A percentile compares a stretch with the other conserved stretches of the same genome.
phyloP scores from a whole-genome alignment of 2,797 vertebrate species.

The Cyprinodon diabolis region DNA sequence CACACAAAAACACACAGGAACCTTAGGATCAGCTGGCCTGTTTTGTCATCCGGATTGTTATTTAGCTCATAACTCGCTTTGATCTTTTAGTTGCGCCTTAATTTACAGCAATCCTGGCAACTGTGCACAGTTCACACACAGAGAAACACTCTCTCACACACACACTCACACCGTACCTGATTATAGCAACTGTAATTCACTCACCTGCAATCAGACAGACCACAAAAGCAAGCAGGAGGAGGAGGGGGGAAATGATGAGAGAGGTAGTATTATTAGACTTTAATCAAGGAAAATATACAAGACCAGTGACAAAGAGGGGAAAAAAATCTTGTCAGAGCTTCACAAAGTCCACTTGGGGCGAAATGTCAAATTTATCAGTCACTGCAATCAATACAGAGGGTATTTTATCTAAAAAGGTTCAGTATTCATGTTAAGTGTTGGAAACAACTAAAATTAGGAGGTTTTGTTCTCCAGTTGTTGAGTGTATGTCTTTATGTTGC shows the following conservation, averaged over 20 bases:
- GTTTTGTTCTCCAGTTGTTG: not conserved
- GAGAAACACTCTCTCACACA: conserved; percentile 46
- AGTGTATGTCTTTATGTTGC: not conserved
- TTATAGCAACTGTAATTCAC: conserved; percentile 66
- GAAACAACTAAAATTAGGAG: not conserved
- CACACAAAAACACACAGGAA: conserved; percentile 18
- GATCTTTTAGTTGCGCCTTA: conserved; percentile 73
- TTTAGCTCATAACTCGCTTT: conserved; percentile 75
- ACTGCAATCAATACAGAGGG: conserved; percentile 6
- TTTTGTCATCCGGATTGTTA: conserved; percentile 74
- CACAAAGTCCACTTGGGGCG: conserved; percentile 4
- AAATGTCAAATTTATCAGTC: conserved; percentile 11
- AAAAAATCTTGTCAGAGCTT: conserved; percentile 13
- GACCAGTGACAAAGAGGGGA: not conserved
- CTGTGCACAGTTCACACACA: conserved; percentile 64
- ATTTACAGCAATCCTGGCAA: conserved; percentile 66
- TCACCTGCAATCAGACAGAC: conserved; percentile 62
- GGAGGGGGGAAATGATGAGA: conserved; percentile 26
- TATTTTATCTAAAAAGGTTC: not conserved
- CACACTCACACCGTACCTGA: conserved; percentile 57
- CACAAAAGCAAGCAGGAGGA: conserved; percentile 28
- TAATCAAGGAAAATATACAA: conserved; percentile 35
- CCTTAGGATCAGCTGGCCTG: conserved; percentile 55
- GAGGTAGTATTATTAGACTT: conserved; percentile 22
- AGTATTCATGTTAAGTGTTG: conserved; percentile 3